These are phyloP conservation scores for Neomorphus geoffroyi DNA, from an alignment of 2,797 vertebrate species.

Conservation along the genomic window DNA sequence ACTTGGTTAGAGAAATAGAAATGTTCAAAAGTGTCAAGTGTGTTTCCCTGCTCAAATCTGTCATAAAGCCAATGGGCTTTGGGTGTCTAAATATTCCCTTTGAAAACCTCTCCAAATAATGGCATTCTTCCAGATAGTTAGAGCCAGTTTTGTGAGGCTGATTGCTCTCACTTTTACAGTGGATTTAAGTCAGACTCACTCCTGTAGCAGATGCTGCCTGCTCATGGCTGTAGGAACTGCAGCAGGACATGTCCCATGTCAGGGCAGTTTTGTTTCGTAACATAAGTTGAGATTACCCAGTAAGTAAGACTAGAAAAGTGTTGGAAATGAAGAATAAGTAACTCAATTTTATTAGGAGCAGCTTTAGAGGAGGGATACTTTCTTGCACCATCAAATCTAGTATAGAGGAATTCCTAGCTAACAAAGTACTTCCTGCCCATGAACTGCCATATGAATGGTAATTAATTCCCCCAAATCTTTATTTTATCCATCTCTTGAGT, in stretches of 20 bases:
- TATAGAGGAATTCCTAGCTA: background rate
- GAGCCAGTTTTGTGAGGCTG: background rate
- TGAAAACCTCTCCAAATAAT: slow-evolving; percentile 32
- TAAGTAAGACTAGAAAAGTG: background rate
- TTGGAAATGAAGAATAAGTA: background rate
- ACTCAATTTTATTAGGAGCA: background rate
- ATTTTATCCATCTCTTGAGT: slow-evolving; percentile 29
- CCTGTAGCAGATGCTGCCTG: background rate
- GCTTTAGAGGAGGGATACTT: background rate
- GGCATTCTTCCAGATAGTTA: background rate
- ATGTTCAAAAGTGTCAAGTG: slow-evolving; percentile 28
- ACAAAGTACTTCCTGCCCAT: background rate
- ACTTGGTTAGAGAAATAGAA: slow-evolving; percentile 51
- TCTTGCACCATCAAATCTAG: background rate
- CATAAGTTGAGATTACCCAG: background rate
- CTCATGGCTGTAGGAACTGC: background rate
- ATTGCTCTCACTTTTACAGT: background rate
- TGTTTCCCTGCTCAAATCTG: slow-evolving; percentile 22
- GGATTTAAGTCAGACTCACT: background rate
- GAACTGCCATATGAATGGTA: background rate
- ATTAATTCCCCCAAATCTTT: slow-evolving; percentile 49
- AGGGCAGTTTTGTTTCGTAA: background rate
- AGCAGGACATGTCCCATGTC: background rate
- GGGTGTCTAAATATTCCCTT: slow-evolving; percentile 27
- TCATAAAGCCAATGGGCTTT: slow-evolving; percentile 42